Evolutionary conservation across 2,113 vertebrate species (phyloP), one percentile per base, ranked within the genome.

Genomic region (Arizona elegans): DNA sequence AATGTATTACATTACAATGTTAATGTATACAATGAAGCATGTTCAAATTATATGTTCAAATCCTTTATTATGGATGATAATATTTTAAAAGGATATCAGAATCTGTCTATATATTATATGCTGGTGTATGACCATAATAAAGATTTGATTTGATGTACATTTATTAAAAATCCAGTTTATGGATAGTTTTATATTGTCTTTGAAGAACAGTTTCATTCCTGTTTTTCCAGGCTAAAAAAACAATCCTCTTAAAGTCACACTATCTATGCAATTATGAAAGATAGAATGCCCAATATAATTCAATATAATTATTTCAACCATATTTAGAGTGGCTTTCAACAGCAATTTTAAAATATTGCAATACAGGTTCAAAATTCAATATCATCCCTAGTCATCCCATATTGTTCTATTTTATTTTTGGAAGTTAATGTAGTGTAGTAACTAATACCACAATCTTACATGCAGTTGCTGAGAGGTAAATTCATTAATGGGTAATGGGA

Each of bases 341-440:
- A 88, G 53, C 1, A 93, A 1, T 0, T 0, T 0, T 54, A 54
- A 86, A 88, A 53, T 11, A 54, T 3, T 47, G 33, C 52, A 47
- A 12, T 89, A n/a, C 17, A 47, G 89, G 87, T 26, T 88, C 15
- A 26, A 86, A 17, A 8, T 24, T 56, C 85, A 11, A 53, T 21
- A 23, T 59, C 93, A 88, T 62, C 26, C 15, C 54, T n/a, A 50
- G 1, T 86, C 19, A 19, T 90, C 26, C 24, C 43, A 65, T 90
- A 65, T 52, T 90, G 24, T 52, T 65, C 24, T 17, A 65, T 65
- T 65, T 90, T 43, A 62, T 62, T 47, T 90, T 47, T 62, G 43
- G 8, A 65, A 90, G 29, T 43, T 50, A 59, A 2, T 50, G 23
- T 65, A 65, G 58, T 33, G 23, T 65, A 70, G 43, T 55, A 9